Conservation (phyloP, 2,888 invertebrate genomes). For the Chymomyza amoena region DNA sequence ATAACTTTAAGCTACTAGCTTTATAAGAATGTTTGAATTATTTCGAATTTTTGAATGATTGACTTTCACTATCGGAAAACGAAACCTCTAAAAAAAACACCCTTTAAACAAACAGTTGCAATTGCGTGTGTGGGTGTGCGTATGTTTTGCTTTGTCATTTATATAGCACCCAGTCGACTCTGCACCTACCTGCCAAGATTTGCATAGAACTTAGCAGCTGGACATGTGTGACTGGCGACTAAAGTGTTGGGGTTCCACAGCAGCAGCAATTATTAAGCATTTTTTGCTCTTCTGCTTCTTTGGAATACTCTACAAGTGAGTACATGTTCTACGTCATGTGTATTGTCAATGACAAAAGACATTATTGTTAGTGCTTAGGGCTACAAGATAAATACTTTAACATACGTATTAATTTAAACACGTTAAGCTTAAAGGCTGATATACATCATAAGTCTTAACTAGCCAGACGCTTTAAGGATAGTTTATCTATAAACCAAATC, state of each 20-base stretch:
- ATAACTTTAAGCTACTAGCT: background rate
- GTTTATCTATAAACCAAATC: too few relatives aligned
- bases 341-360: background rate
- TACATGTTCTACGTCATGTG: background rate
- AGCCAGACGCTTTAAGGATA: too few relatives aligned
- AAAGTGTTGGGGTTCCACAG: conserved; percentile 28
- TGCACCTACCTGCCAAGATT: conserved; percentile 46
- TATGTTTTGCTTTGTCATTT: conserved; percentile 47
- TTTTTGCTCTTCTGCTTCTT: background rate
- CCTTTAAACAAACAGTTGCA: background rate
- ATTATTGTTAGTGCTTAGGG: background rate
- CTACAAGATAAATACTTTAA: too few relatives aligned
- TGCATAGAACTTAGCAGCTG: conserved; percentile 48
- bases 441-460: too few relatives aligned
- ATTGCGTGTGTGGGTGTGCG: conserved; percentile 29
- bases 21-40: too few relatives aligned
- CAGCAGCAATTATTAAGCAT: conserved; percentile 38
- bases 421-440: too few relatives aligned
- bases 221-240: conserved; percentile 41
- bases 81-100: too few relatives aligned
- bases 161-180: conserved; percentile 18
- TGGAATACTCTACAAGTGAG: conserved; percentile 11
- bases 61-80: too few relatives aligned
- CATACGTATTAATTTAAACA: too few relatives aligned
- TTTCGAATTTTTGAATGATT: too few relatives aligned